Evolutionary conservation across 2,797 vertebrate species (phyloP).

Genomic region (Pipistrellus kuhlii): DNA sequence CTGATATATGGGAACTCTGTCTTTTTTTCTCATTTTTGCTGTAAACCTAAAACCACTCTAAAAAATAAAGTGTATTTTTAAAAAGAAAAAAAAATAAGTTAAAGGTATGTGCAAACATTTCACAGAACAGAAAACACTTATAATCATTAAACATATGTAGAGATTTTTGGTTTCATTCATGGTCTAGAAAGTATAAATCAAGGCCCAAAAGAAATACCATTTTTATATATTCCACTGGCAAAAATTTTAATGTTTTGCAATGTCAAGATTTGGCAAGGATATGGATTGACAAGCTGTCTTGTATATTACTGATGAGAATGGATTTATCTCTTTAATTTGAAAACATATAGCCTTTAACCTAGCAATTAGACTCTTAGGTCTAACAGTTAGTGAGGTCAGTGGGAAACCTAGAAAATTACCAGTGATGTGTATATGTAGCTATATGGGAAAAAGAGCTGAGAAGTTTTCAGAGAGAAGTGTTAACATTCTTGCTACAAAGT

Average conservation of each 20-base stretch:
- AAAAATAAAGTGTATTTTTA: not conserved
- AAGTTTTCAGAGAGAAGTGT: not conserved
- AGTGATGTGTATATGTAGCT: not conserved
- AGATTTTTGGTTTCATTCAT: not conserved
- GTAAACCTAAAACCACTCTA: not conserved
- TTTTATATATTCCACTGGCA: not conserved
- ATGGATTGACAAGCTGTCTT: not conserved
- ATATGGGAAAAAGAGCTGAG: not conserved
- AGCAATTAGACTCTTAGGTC: not conserved
- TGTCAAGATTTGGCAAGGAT: not conserved
- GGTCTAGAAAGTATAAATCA: conserved; percentile 8
- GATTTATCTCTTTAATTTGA: not conserved
- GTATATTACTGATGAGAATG: not conserved
- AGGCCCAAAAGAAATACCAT: not conserved
- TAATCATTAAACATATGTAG: not conserved
- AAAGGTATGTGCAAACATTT: not conserved
- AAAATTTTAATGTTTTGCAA: not conserved
- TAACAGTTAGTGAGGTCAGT: not conserved
- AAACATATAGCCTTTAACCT: not conserved
- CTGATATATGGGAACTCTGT: not conserved
- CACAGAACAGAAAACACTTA: not conserved
- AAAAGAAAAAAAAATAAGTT: not conserved
- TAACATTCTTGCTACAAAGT: not conserved
- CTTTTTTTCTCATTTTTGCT: not conserved
- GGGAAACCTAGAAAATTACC: not conserved